Base-by-base conservation (phyloP, 2,888 invertebrate genomes). In the Pyrrhia umbra region DNA sequence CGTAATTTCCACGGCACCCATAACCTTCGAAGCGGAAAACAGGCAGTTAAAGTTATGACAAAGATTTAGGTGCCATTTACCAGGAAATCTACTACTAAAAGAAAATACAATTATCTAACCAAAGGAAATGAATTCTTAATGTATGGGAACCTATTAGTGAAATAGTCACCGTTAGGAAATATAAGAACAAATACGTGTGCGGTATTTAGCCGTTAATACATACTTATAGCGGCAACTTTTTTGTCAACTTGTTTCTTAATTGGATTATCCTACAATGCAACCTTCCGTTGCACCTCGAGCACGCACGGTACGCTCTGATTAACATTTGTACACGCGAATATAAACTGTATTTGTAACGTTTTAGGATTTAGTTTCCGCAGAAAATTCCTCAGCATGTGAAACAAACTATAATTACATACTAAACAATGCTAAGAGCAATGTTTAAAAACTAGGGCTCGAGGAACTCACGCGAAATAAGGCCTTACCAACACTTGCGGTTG, bases 291-390 rank as follows among this genome's bases (percentile, higher is more conserved):
- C 87, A 85, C 81, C 67, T 64, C 61, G 58, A 69, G 71, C 82
- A 85, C 80, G 83, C 83, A 82, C 75, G 75, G 65, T 74, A 80
- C 83, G 87, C 85, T 89, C 88, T 88, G 78, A 84, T 87, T 86
- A 81, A 52, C 73, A 66, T 54, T 42, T 2, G 56, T 58, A 15
- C 63, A 79, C 10, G 50, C 62, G 9, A 80, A 76, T 81, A 43
- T 71, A 60, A 50, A 56, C 78, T 67, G 64, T 83, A 77, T 3
- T 0, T 0, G 0, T 20, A 25, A 46, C 4, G 23, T 10, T 15
- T 72, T 82, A 84, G 54, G 76, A 78, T 68, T 52, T 16, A 78
- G 43, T 51, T 65, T 70, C 49, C 40, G 20, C 15, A 55, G 43
- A 56, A 57, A 27, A 55, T 16, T 58, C 50, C 55, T 18, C 51